Conservation (phyloP, 2,888 invertebrate genomes). For the Meiosimyza platycephala region DNA sequence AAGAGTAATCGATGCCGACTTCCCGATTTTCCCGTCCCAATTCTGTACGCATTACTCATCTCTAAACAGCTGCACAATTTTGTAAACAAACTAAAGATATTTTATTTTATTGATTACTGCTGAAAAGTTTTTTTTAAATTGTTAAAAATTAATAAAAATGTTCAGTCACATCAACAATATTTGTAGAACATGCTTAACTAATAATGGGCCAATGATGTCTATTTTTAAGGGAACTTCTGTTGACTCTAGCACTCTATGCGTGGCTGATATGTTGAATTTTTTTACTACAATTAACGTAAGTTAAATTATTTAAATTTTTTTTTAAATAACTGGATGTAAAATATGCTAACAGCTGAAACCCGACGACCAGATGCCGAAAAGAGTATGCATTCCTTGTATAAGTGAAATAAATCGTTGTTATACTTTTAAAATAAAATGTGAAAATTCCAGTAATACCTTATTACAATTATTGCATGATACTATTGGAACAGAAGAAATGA, state of each 20-base stretch:
- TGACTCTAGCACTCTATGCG: constrained; percentile 44
- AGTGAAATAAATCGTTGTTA: constrained; percentile 65
- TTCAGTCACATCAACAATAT: constrained; percentile 61
- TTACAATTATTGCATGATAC: constrained; percentile 60
- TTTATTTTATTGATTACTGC: too few species aligned
- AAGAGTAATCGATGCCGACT: too few species aligned
- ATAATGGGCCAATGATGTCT: constrained; percentile 59
- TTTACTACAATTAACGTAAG: constrained; percentile 56
- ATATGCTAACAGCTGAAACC: constrained; percentile 52
- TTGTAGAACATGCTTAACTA: constrained; percentile 62
- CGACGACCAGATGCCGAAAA: constrained; percentile 63
- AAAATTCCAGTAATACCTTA: constrained; percentile 63
- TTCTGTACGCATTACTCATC: too few species aligned
- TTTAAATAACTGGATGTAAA: too few species aligned
- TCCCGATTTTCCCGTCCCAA: too few species aligned
- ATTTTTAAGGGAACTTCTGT: constrained; percentile 57
- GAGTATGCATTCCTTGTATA: constrained; percentile 63
- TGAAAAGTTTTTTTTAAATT: too few species aligned
- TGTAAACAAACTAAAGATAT: too few species aligned
- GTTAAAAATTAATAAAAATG: constrained; percentile 18
- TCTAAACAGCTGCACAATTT: too few species aligned
- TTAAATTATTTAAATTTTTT: too few species aligned
- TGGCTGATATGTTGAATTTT: constrained; percentile 61
- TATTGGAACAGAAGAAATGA: constrained; percentile 45
- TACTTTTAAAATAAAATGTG: constrained; percentile 66